Base-by-base conservation (phyloP, 2,888 invertebrate species). In the Platycnemis pennipes region DNA sequence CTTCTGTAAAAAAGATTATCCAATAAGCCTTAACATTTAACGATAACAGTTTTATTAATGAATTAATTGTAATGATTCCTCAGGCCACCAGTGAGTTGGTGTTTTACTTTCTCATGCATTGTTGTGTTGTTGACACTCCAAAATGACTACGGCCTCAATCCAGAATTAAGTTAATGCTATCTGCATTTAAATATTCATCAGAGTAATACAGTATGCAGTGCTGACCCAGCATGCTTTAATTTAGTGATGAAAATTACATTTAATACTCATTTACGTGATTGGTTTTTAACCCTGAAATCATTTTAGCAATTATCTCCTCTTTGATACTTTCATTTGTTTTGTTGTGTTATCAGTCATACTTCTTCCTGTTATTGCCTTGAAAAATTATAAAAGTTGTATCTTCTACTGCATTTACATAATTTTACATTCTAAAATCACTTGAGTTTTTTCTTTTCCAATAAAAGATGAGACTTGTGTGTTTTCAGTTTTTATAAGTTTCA, bases 231-330 rank as follows among this genome's bases (percentile, higher is more conserved):
- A 77, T 77, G 77, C 37, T 11, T 77, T 77, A 26, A 77, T 77
- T 77, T 77, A 77, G 77, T 37, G 11, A 77, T 77, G 77, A 77
- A 77, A 77, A 77, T 77, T 77, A 31, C 31, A 77, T 77, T 77
- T 77, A 0, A 77, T 77, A 77, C 37, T 4, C 37, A 37, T 77
- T 2, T 77, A 37, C 37, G 37, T 3, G 1, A 77, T 77, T 77
- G 77, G 37, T 7, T 77, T 77, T 77, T n/a, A 16, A 4, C 37
- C 5, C 13, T 37, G n/a, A 37, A 37, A 77, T 77, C n/a, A 8
- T 63, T 77, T 77, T 13, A 77, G 13, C 11, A 16, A 11, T 37
- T 77, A 16, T 77, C 11, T 77, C 37, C 11, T 77, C 2, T 37
- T 63, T 13, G 77, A 26, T 77, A 37, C 77, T 37, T 31, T 3